A percentile compares a stretch with the other conserved stretches of the same genome.
Conservation (phyloP, 2,888 invertebrate genomes). For the Pseudolycoriella hygida region DNA sequence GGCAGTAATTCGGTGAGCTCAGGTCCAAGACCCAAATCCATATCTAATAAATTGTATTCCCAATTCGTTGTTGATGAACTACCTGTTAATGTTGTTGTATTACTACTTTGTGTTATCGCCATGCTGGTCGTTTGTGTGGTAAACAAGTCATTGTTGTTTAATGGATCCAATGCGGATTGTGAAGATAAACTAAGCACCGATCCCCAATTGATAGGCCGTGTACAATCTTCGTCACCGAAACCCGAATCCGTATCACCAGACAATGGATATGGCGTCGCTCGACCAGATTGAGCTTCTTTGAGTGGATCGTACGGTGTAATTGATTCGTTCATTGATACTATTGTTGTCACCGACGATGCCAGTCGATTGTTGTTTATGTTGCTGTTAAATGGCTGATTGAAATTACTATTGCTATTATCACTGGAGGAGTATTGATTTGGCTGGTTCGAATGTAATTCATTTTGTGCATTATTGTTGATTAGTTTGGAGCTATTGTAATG, state of each 20-base stretch:
- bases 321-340: constrained; percentile 10
- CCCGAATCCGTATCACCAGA: constrained; percentile 48
- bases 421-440: constrained; percentile 4
- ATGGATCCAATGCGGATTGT: constrained; percentile 68
- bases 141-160: constrained; percentile 60
- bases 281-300: constrained; percentile 33
- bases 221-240: constrained; percentile 55
- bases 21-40: constrained; percentile 31
- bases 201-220: constrained; percentile 78
- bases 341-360: neutral
- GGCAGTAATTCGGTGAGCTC: constrained; percentile 34
- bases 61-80: constrained; percentile 17
- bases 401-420: constrained; percentile 13
- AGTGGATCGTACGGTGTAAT: constrained; percentile 28
- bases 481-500: constrained; percentile 13
- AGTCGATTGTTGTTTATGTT: constrained; percentile 1
- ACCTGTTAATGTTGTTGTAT: constrained; percentile 11
- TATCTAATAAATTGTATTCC: constrained; percentile 28
- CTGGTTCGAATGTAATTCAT: constrained; percentile 10
- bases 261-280: constrained; percentile 52
- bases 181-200: constrained; percentile 74
- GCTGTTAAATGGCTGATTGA: constrained; percentile 3
- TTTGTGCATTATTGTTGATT: constrained; percentile 13
- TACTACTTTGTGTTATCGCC: neutral
- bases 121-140: constrained; percentile 11